Conservation (phyloP, 2,113 vertebrate genomes). For the Ameiurus melas region DNA sequence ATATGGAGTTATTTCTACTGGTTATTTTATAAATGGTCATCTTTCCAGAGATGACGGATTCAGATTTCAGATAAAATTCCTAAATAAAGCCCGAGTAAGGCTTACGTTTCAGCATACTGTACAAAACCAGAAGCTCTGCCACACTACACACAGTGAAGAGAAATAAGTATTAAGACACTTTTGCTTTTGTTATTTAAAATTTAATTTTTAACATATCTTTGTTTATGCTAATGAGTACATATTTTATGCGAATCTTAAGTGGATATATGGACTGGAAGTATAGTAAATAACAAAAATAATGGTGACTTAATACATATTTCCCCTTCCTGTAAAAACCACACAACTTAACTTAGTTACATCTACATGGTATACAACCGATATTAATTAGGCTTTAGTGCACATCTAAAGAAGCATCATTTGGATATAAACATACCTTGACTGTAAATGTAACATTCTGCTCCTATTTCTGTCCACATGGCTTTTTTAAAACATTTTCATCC, state of each 20-base stretch:
- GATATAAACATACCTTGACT: not conserved
- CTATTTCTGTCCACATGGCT: not conserved
- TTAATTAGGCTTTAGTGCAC: not conserved
- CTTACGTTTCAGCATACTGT: not conserved
- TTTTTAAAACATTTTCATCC: not conserved
- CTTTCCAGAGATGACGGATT: not conserved
- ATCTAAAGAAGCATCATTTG: not conserved
- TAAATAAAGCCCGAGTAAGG: not conserved
- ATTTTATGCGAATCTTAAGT: not conserved
- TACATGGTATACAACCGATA: not conserved
- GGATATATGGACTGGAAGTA: too few species aligned
- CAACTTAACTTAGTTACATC: not conserved
- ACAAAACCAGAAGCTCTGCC: not conserved
- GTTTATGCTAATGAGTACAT: not conserved
- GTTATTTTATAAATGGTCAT: not conserved
- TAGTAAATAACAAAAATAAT: too few species aligned
- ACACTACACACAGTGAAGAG: not conserved
- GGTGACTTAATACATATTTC: too few species aligned
- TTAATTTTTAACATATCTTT: not conserved
- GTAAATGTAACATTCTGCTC: not conserved
- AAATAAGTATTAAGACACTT: not conserved
- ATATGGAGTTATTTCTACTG: not conserved
- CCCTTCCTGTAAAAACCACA: too few species aligned
- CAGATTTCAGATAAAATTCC: not conserved
- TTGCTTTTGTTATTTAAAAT: not conserved